Evolutionary conservation across 2,888 invertebrate species (phyloP).

Genomic region (Troglohyphantes excavatus): DNA sequence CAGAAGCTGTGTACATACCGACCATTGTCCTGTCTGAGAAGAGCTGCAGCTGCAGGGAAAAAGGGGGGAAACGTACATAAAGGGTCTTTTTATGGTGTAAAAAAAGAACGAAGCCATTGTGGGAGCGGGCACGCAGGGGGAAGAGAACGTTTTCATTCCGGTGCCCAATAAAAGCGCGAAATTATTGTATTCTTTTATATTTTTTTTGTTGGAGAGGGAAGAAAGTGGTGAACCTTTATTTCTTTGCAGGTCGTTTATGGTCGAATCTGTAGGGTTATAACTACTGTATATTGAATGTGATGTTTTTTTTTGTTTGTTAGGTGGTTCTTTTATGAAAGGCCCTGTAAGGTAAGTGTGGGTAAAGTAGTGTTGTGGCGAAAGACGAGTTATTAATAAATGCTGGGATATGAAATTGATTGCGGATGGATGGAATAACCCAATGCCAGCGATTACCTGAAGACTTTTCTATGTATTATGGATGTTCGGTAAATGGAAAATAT

Average conservation of each 20-base stretch:
- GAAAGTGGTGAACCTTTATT: slow-evolving; percentile 30
- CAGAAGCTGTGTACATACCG: neutral
- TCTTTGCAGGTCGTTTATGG: slow-evolving; percentile 12
- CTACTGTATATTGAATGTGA: neutral
- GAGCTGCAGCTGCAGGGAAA: slow-evolving; percentile 17
- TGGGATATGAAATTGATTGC: no score
- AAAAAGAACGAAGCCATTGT: slow-evolving; percentile 21
- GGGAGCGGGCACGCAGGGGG: slow-evolving; percentile 25
- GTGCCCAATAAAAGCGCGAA: slow-evolving; percentile 31
- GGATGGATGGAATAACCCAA: no score
- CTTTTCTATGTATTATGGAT: no score
- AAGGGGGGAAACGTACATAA: slow-evolving; percentile 11
- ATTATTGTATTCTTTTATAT: neutral
- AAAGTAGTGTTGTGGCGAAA: no score
- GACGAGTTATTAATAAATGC: no score
- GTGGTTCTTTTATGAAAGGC: no score
- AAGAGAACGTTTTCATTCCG: slow-evolving; percentile 56
- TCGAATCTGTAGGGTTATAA: neutral
- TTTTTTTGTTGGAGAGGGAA: no score
- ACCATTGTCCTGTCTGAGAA: slow-evolving; percentile 26
- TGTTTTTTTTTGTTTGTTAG: neutral
- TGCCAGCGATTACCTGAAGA: no score
- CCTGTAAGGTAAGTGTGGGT: no score
- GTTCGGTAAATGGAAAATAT: no score
- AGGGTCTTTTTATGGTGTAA: slow-evolving; percentile 11